Conservation (phyloP, 1,140 invertebrate genomes). For the Drosophila orosa region DNA sequence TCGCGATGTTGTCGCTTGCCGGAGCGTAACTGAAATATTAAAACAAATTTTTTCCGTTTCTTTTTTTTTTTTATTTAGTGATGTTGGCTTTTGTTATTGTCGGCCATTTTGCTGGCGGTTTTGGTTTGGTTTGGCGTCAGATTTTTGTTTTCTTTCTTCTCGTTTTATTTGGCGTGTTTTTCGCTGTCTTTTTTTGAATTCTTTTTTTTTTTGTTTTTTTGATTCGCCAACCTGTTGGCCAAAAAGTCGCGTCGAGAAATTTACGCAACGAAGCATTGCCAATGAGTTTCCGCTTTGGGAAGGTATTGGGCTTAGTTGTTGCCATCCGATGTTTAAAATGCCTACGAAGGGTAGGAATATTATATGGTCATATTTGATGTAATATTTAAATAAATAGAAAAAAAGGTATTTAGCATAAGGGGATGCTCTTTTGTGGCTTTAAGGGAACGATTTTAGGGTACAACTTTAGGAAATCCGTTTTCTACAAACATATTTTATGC, state of each 20-base stretch:
- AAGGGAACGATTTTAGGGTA: background rate
- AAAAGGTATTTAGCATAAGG: background rate
- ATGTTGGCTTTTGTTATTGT: conserved; percentile 55
- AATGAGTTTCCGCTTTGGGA: conserved; percentile 83
- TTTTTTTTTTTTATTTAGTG: conserved; percentile 46
- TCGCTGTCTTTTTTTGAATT: conserved; percentile 17
- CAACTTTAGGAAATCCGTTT: background rate
- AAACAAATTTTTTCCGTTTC: conserved; percentile 65
- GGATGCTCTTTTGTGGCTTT: background rate
- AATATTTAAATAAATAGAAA: background rate
- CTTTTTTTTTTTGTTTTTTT: conserved; percentile 16
- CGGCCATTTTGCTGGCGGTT: conserved; percentile 76
- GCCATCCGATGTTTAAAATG: conserved; percentile 16
- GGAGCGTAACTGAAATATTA: conserved; percentile 84
- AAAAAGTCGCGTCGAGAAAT: conserved; percentile 79
- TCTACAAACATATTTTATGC: background rate
- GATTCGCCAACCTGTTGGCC: conserved; percentile 72
- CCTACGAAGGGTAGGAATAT: background rate
- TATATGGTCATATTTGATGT: background rate
- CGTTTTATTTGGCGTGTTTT: conserved; percentile 37
- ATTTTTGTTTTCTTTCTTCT: conserved; percentile 69
- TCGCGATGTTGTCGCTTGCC: conserved; percentile 77
- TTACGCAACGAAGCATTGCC: conserved; percentile 82
- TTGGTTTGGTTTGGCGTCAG: conserved; percentile 60
- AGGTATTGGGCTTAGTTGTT: conserved; percentile 75